Evolutionary conservation across 1,140 invertebrate genomes (phyloP).

Genomic region (Panagrolaimus sp.): DNA sequence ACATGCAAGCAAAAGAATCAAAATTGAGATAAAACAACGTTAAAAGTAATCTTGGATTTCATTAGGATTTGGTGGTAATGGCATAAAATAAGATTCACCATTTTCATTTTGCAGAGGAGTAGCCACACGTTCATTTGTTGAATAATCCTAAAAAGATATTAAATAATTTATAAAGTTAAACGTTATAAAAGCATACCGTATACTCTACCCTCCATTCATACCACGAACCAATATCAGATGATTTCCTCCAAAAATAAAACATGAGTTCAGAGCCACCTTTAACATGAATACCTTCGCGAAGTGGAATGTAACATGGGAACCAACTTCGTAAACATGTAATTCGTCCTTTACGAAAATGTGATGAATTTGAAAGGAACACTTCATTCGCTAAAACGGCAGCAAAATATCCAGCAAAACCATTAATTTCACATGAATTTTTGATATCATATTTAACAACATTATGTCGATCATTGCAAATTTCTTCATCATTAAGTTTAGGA

Average conservation of each 20-base stretch:
- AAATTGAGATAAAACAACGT: no score
- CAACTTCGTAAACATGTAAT: neutral
- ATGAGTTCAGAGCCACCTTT: neutral
- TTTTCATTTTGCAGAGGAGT: neutral
- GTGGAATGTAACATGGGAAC: conserved; percentile 4
- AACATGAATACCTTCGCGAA: neutral
- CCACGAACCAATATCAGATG: neutral
- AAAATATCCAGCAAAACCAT: neutral
- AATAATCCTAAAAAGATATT: neutral
- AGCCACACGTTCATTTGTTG: neutral
- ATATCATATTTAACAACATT: neutral
- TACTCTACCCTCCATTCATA: neutral
- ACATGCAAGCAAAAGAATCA: no score
- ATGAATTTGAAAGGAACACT: neutral
- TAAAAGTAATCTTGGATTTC: no score
- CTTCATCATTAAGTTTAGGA: neutral
- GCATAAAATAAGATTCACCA: neutral
- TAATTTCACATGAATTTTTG: neutral
- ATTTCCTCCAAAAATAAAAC: neutral
- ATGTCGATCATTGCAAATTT: no score
- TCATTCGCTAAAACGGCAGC: neutral
- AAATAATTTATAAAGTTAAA: neutral
- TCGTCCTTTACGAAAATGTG: neutral
- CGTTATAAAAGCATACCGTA: neutral
- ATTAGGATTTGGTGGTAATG: neutral